A percentile compares a stretch with the other conserved stretches of the same genome.
Evolutionary conservation across 92 coral and sea anemone species (phyloP).

Genomic region (Chrysogorgia sp.): DNA sequence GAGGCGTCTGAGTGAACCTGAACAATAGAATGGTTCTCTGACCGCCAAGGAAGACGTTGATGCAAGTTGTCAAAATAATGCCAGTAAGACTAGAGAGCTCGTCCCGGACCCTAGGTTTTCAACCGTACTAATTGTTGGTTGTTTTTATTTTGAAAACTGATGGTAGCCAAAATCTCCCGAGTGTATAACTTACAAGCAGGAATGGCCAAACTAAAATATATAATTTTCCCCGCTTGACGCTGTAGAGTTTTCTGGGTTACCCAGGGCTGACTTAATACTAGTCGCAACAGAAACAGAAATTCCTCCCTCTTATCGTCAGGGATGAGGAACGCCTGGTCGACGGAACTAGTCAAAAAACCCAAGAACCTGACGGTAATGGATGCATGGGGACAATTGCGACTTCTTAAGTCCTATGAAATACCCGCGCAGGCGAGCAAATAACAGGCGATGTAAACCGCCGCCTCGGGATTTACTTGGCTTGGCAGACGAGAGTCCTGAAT

Average conservation of each 20-base stretch:
- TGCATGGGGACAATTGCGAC: slow-evolving; percentile 38
- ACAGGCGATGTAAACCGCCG: slow-evolving; percentile 56
- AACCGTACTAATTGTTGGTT: neutral
- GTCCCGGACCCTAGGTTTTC: neutral
- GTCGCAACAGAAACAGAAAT: neutral
- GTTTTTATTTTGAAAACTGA: slow-evolving; percentile 10
- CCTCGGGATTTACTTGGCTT: slow-evolving; percentile 32
- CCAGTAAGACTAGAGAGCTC: slow-evolving; percentile 52
- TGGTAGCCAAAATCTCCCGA: slow-evolving; percentile 46
- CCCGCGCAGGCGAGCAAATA: slow-evolving; percentile 42
- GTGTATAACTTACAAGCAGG: slow-evolving; percentile 59
- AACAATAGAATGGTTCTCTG: slow-evolving; percentile 49
- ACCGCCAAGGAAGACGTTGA: slow-evolving; percentile 40
- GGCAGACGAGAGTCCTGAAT: neutral
- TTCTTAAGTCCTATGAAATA: slow-evolving; percentile 43
- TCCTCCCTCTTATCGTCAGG: slow-evolving; percentile 30
- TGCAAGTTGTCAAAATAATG: slow-evolving; percentile 21
- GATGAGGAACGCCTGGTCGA: slow-evolving; percentile 26
- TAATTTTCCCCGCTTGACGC: slow-evolving; percentile 58
- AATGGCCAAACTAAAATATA: slow-evolving; percentile 62
- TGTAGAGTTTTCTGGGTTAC: slow-evolving; percentile 50
- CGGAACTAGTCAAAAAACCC: slow-evolving; percentile 50
- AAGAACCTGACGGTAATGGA: slow-evolving; percentile 40
- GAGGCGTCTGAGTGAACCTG: slow-evolving; percentile 52
- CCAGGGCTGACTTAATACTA: neutral